Conservation (phyloP, 2,113 vertebrate species). For the Alexandromys fortis region DNA sequence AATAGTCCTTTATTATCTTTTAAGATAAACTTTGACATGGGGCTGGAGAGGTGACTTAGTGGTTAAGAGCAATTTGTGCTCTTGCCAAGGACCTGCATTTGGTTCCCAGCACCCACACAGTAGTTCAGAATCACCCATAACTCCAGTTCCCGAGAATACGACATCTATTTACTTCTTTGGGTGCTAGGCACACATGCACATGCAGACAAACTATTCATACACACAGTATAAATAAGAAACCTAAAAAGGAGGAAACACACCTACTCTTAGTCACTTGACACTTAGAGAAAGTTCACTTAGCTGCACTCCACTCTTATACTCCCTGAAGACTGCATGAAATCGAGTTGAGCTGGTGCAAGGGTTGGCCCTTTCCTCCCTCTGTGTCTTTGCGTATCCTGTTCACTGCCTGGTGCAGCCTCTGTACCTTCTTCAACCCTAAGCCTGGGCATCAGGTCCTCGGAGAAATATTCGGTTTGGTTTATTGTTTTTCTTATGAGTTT, state of each 20-base stretch:
- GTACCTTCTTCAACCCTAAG: background rate
- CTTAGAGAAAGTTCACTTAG: background rate
- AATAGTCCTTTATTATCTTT: background rate
- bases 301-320: background rate
- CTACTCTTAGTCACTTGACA: background rate
- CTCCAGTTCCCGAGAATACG: background rate
- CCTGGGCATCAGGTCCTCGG: background rate
- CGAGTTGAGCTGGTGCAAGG: background rate
- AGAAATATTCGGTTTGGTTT: background rate
- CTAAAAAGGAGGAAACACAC: background rate
- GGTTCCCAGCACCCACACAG: background rate
- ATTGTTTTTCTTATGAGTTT: slow-evolving; percentile 39
- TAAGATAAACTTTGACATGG: background rate
- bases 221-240: background rate
- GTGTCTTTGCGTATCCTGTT: background rate
- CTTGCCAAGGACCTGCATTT: background rate
- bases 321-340: background rate
- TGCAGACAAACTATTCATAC: background rate
- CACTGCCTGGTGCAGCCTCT: background rate
- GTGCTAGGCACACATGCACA: background rate
- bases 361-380: background rate
- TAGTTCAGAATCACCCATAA: background rate
- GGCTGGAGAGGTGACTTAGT: background rate
- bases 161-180: background rate
- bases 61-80: background rate